A percentile compares a stretch with the other conserved stretches of the same genome.
phyloP scores from a whole-genome alignment of 2,113 vertebrate genomes.

The Grammatotria lemairii region DNA sequence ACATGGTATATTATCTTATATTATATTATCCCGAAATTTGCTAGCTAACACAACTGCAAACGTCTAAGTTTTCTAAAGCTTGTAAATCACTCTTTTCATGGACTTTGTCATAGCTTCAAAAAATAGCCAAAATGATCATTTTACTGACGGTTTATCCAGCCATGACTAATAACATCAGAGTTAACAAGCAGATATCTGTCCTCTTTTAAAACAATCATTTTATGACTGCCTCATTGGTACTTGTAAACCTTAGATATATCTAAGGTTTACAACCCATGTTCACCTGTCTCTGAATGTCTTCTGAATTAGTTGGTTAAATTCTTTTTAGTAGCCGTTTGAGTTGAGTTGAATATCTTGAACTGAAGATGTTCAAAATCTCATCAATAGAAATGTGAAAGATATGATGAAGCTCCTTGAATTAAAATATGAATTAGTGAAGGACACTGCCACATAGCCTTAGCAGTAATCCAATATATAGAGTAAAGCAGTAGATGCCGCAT shows the following conservation, averaged over 20 bases:
- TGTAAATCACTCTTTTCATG: neutral
- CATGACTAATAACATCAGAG: neutral
- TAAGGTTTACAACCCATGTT: neutral
- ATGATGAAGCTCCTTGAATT: neutral
- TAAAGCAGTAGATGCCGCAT: neutral
- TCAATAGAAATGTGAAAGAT: neutral
- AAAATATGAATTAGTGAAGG: neutral
- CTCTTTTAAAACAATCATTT: neutral
- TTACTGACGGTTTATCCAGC: neutral
- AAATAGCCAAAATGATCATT: neutral
- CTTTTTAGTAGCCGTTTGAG: neutral
- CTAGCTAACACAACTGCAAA: neutral
- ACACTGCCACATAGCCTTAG: neutral
- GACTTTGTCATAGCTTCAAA: neutral
- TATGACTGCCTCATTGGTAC: neutral
- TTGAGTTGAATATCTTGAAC: neutral
- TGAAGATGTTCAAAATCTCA: neutral
- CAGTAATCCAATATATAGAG: neutral
- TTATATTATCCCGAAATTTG: neutral
- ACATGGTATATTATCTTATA: neutral
- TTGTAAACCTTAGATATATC: neutral
- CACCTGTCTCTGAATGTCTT: neutral
- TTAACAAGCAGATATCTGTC: neutral
- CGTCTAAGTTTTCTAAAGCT: neutral
- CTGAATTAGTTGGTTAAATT: neutral